Evolutionary conservation across 2,888 invertebrate genomes (phyloP).

Genomic region (Elaeidobius kamerunicus): DNA sequence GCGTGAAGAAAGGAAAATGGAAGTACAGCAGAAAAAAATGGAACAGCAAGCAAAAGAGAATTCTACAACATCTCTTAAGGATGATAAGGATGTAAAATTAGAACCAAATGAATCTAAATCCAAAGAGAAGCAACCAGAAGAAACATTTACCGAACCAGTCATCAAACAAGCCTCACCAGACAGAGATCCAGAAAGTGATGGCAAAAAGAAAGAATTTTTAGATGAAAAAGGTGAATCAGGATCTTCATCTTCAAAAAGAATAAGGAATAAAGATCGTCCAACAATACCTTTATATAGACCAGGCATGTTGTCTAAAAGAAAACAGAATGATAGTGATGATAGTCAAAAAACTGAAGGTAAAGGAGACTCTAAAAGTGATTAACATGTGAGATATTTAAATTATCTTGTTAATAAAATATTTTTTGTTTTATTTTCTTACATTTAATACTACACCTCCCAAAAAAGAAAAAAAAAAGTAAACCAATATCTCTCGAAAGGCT

Average conservation of each 20-base stretch:
- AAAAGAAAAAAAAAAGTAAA: no score
- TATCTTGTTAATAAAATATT: no score
- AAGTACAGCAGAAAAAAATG: conserved; percentile 41
- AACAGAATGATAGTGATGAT: conserved; percentile 54
- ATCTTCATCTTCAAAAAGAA: conserved; percentile 43
- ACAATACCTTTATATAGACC: conserved; percentile 88
- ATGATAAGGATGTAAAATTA: conserved; percentile 12
- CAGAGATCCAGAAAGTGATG: conserved; percentile 15
- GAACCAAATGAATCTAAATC: conserved; percentile 4
- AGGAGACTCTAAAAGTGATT: conserved; percentile 1
- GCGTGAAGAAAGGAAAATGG: conserved; percentile 48
- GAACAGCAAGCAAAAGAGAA: conserved; percentile 29
- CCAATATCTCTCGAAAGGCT: no score
- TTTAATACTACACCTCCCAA: no score
- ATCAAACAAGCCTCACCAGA: conserved; percentile 21
- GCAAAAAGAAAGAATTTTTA: conserved; percentile 27
- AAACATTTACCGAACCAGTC: conserved; percentile 18
- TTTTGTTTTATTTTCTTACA: no score
- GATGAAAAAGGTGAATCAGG: conserved; percentile 10
- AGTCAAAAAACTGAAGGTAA: conserved; percentile 8
- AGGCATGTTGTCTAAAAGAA: conserved; percentile 78
- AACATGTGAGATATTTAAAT: not conserved
- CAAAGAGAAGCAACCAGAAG: conserved; percentile 7
- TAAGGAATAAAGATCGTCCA: conserved; percentile 74
- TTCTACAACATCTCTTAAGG: not conserved